Base-by-base conservation (phyloP, 2,888 invertebrate species). In the Clusia tigrina region DNA sequence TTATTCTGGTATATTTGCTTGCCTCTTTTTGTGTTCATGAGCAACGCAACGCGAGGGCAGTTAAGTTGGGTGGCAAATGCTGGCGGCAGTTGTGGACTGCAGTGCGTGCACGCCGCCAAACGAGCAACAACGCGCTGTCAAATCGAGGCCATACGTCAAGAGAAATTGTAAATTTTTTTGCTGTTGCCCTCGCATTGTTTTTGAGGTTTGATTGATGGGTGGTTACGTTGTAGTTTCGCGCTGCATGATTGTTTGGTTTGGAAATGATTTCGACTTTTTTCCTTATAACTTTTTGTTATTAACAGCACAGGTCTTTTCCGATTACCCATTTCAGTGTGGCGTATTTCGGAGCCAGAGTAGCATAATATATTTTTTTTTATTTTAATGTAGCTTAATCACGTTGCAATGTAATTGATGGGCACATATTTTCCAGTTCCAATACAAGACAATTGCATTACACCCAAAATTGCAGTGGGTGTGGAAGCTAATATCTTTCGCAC, bases 121-220 rank as follows among this genome's bases (percentile, higher is more conserved):
- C n/a, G n/a, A n/a, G n/a, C 32, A 32, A 32, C 32, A 32, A 32
- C 32, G 32, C 12, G 32, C 42, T 42, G 42, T 42, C 42, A 42
- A 42, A 42, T 42, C 42, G 42, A 42, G 42, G 42, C 42, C 42
- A 42, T 15, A 42, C 42, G 42, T 42, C 42, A 42, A 32, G n/a
- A 42, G n/a, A 42, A 42, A 42, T 42, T 42, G n/a, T 42, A 5
- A 9, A 25, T 15, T 6, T 42, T 42, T 3, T 42, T 42, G 42
- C n/a, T 42, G 42, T 42, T 54, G 26, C 15, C 6, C 6, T 54
- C 17, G 24, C 5, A 25, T 15, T 2, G 3, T 54, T 54, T 54
- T 54, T 18, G 22, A 5, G 3, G 22, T 53, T 53, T 53, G 54
- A 54, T 54, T 54, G 53, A 53, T 53, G 53, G 23, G 53, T 53